Base-by-base conservation (phyloP, 2,888 invertebrate genomes). In the Empis stercorea region DNA sequence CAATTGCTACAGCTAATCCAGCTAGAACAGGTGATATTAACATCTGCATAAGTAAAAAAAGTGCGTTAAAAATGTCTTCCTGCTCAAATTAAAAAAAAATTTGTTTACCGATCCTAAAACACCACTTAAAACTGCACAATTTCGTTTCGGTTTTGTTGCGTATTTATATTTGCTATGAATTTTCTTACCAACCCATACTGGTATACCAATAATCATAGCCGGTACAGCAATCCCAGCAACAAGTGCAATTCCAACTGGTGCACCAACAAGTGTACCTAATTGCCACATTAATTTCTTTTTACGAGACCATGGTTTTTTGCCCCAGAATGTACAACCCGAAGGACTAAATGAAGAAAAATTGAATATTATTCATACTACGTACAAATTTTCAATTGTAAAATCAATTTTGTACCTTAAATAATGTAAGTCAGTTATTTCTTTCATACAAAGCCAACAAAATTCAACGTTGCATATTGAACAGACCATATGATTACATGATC, bases 401-500 rank as follows among this genome's bases (percentile, higher is more conserved):
- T n/a, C n/a, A n/a, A n/a, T n/a, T n/a, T n/a, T n/a, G n/a, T 62
- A 85, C 86, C 93, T 94, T 45, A 96, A 77, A 71, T 95, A 97
- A 72, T 97, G 96, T 58, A 97, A 78, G 72, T 96, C 96, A 52
- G 92, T 93, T 52, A 96, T 94, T 72, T 95, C 94, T 71, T 95
- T 94, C 89, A 96, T 91, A 65, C 97, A 97, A 52, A 97, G 80
- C 96, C 97, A 97, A 73, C 97, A 97, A 74, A 97, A 97, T 74
- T 96, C 95, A 0, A 93, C 91, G 50, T 92, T 92, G 71, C 96
- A 97, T 45, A 96, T 87, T 53, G 92, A 87, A 71, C 96, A 96
- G 58, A 92, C 89, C 94, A 97, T 96, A 73, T 96, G 97, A 73
- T 97, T 96, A 70, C 94, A 93, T 37, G 89, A 89, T 49, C 96